A percentile compares a stretch with the other conserved stretches of the same genome.
These are phyloP conservation scores for Galeopsomyia nigrocyanea DNA, from an alignment of 2,888 invertebrate genomes.

Conservation along the genomic window DNA sequence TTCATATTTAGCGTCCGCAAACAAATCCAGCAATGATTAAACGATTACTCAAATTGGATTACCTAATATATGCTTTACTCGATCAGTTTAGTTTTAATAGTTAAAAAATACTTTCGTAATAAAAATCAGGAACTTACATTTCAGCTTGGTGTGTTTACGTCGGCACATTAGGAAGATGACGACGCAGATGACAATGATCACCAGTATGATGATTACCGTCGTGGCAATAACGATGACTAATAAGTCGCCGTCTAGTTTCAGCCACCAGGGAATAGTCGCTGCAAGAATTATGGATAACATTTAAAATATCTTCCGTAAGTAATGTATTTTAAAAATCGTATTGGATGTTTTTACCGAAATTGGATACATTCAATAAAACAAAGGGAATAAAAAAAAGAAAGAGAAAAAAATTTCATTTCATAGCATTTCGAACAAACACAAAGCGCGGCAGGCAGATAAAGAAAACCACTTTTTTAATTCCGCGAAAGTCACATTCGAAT, in stretches of 20 bases:
- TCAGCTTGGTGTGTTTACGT: slow-evolving; percentile 81
- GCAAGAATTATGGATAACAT: slow-evolving; percentile 55
- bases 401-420: slow-evolving; percentile 36
- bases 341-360: too few species aligned
- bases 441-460: not conserved
- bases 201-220: slow-evolving; percentile 77
- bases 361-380: too few species aligned
- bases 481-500: too few species aligned
- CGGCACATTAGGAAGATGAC: slow-evolving; percentile 89
- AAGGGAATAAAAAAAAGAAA: too few species aligned
- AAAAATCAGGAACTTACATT: slow-evolving; percentile 78
- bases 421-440: not conserved
- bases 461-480: too few species aligned
- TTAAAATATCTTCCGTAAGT: not conserved
- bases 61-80: too few species aligned
- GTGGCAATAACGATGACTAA: slow-evolving; percentile 81
- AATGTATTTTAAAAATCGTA: too few species aligned
- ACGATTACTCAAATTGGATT: too few species aligned
- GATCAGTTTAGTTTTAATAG: too few species aligned
- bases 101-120: too few species aligned
- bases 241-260: slow-evolving; percentile 82
- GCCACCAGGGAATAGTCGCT: slow-evolving; percentile 88
- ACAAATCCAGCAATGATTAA: too few species aligned
- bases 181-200: slow-evolving; percentile 85
- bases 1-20: too few species aligned